Evolutionary conservation across 92 coral and sea anemone species (phyloP), one percentile per base, ranked within the genome.

Genomic region (Palythoa grandis): DNA sequence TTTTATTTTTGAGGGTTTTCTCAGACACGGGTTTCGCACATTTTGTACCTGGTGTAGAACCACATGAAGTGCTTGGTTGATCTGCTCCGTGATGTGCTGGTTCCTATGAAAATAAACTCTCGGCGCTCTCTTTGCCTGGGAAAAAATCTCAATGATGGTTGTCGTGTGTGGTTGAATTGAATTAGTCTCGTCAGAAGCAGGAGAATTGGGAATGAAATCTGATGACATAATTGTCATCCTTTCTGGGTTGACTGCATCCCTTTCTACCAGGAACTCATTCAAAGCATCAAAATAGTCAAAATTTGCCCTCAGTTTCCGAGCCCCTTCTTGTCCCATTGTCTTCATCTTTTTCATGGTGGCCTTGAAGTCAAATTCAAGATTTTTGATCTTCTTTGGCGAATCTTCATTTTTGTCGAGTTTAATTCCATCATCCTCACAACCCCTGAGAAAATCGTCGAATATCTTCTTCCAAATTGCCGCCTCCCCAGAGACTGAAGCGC

Each of bases 171-270:
- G 74, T 70, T 35, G 74, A 70, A 70, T 70, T 5, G 63, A 75
- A 52, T 52, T 75, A 61, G 65, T 50, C 79, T 75, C 57, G 79
- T 75, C 79, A 75, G 79, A 75, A 52, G 79, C 61, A 52, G 63
- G 63, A 75, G 39, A 52, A 75, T n/a, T 73, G 43, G 57, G 78
- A 73, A 63, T 63, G 69, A 40, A 14, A 75, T 52, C 40, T 5
- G 79, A 75, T 75, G 92, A 87, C 48, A 68, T 70, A 12, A 90
- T 52, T 20, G 72, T 83, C 92, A 90, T 90, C 68, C 79, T 25
- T 47, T 83, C 88, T 24, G 90, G 90, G 76, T 87, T 90, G 47
- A 90, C 52, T 43, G 90, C 93, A 52, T 90, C 93, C 70, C 88
- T 65, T 54, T 58, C 84, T 14, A 88, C 88, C 50, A 83, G 90